Percentiles rank a stretch among this genome's conserved stretches.
These are phyloP conservation scores for Drosophila greeni DNA, from an alignment of 2,888 invertebrate genomes.

Conservation along the genomic window DNA sequence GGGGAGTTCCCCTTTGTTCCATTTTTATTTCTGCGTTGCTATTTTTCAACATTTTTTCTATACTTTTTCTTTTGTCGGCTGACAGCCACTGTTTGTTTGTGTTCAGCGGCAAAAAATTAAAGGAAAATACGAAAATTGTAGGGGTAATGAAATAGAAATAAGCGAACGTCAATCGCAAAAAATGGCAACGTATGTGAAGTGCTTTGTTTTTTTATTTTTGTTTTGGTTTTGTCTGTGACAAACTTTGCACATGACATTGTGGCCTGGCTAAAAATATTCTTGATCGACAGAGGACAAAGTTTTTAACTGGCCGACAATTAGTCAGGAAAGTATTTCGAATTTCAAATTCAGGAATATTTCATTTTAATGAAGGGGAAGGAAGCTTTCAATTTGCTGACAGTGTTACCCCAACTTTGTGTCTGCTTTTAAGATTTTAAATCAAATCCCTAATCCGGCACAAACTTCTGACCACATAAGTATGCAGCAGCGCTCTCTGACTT, in stretches of 20 bases:
- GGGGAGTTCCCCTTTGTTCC: conserved; percentile 9
- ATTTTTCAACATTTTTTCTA: conserved; percentile 41
- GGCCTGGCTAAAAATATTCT: conserved; percentile 2
- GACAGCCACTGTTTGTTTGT: conserved; percentile 53
- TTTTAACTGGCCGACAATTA: conserved; percentile 37
- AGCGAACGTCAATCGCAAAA: conserved; percentile 22
- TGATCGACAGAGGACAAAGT: conserved; percentile 22
- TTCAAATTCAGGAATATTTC: conserved; percentile 6
- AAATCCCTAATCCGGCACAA: conserved; percentile 17
- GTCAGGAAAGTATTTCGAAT: conserved; percentile 20
- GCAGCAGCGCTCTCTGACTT: conserved; percentile 44
- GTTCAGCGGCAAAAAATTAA: conserved; percentile 53
- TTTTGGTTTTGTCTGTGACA: not conserved
- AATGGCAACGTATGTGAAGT: conserved; percentile 13
- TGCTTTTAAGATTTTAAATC: conserved; percentile 28
- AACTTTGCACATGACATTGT: conserved; percentile 20
- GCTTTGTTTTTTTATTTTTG: too few relatives aligned
- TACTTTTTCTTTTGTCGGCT: conserved; percentile 36
- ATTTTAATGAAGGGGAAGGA: not conserved
- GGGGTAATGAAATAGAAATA: conserved; percentile 55
- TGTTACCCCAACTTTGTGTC: conserved; percentile 20
- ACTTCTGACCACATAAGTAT: conserved; percentile 54
- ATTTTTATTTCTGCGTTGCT: conserved; percentile 51
- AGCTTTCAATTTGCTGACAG: conserved; percentile 31
- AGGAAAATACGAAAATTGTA: conserved; percentile 64